Base-by-base conservation (phyloP, 2,888 invertebrate species). In the Apotomis turbidana region DNA sequence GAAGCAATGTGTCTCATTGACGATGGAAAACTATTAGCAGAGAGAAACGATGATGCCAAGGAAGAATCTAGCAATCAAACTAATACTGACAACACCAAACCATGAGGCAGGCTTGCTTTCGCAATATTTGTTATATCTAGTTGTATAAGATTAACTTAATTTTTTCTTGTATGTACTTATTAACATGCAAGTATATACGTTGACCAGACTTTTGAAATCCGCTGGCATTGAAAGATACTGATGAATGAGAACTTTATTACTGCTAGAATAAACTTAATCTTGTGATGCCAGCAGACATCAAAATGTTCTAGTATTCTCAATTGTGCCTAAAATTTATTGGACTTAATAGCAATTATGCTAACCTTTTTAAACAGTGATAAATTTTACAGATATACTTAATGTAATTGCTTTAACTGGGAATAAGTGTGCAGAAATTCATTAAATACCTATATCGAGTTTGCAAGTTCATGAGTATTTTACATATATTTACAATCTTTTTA, bases 1-100 rank as follows among this genome's bases (percentile, higher is more conserved):
- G 95, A 95, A 90, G 95, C 95, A 0, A 94, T 94, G 93, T 93
- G 91, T 77, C 88, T 94, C 12, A 93, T 94, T 80, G 92, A 87
- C 73, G 93, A 93, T 82, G 92, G 90, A 73, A 94, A 93, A 78
- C 80, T 85, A 59, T 81, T 78, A 68, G 81, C 83, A 66, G 85
- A 84, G 58, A 83, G 83, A 73, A 88, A 83, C 82, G 83, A 80
- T 78, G 87, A 88, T 74, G 83, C 83, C 74, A 93, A 93, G 82
- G 88, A 90, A 79, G 91, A 91, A 83, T 85, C 89, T 68, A 90
- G 89, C 79, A 83, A 81, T 79, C 86, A 87, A 78, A 83, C 82
- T 74, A 78, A 77, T 73, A 75, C 78, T 77, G 91, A 90, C 77
- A 81, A 79, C 80, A 86, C 81, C 80, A 93, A 93, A 85, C 93